A percentile compares a stretch with the other conserved stretches of the same genome.
Evolutionary conservation across 2,113 vertebrate species (phyloP).

Genomic region (Eira barbara): DNA sequence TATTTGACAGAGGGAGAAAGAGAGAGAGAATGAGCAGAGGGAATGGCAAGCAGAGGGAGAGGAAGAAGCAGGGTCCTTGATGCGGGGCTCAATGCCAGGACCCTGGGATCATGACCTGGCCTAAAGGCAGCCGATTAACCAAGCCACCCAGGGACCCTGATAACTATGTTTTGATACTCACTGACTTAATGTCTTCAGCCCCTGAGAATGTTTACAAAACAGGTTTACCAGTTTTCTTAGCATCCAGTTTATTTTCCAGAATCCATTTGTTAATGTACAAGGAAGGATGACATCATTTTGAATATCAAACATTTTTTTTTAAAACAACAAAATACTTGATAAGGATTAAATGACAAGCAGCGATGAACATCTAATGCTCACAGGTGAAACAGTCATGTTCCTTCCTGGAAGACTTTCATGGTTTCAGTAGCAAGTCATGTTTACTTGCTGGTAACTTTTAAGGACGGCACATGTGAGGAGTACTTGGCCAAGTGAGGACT

Average conservation of each 20-base stretch:
- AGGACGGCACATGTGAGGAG: background rate
- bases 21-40: no score
- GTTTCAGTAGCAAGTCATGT: background rate
- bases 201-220: background rate
- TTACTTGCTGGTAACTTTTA: background rate
- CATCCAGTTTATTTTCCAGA: conserved; percentile 6
- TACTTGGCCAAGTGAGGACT: background rate
- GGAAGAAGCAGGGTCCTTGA: no score
- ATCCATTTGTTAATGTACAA: background rate
- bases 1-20: no score
- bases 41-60: no score
- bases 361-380: background rate
- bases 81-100: no score
- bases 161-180: background rate
- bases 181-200: background rate
- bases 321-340: background rate
- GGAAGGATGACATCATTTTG: conserved; percentile 15
- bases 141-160: no score
- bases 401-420: background rate
- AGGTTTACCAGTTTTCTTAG: background rate
- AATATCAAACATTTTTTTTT: conserved; percentile 22
- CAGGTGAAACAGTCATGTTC: background rate
- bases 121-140: no score
- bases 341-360: background rate
- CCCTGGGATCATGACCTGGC: no score